Evolutionary conservation across 1,140 invertebrate species (phyloP).

Genomic region (Lucilia cuprina): DNA sequence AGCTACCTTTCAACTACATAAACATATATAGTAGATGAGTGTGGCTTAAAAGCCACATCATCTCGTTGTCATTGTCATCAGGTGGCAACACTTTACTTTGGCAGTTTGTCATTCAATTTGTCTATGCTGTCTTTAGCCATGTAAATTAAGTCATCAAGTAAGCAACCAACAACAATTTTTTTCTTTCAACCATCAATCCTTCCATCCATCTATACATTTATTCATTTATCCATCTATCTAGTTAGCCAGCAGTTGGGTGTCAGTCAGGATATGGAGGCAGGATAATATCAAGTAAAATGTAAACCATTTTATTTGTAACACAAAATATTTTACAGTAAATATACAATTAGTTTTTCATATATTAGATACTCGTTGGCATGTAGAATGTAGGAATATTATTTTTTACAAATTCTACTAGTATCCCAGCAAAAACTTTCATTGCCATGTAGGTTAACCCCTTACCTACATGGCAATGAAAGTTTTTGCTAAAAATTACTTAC

Average conservation of each 20-base stretch:
- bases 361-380: no score
- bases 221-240: not conserved
- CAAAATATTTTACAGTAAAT: no score
- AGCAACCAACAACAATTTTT: not conserved
- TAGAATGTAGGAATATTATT: no score
- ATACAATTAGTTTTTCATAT: no score
- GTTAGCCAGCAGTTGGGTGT: not conserved
- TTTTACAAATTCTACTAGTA: no score
- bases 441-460: no score
- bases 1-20: not conserved
- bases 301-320: no score
- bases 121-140: slow-evolving; percentile 24
- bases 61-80: slow-evolving; percentile 35
- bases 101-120: slow-evolving; percentile 34
- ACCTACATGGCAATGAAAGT: no score
- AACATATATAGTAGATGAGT: not conserved
- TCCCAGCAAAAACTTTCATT: no score
- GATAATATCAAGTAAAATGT: no score
- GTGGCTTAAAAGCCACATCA: slow-evolving; percentile 33
- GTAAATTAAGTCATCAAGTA: not conserved
- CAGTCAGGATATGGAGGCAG: not conserved
- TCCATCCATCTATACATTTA: not conserved
- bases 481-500: no score
- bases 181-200: not conserved
- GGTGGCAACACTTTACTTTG: slow-evolving; percentile 32